Percentiles rank a stretch among this genome's conserved stretches.
phyloP scores from a whole-genome alignment of 2,888 invertebrate genomes.

The Leptinotarsa tumamoca region DNA sequence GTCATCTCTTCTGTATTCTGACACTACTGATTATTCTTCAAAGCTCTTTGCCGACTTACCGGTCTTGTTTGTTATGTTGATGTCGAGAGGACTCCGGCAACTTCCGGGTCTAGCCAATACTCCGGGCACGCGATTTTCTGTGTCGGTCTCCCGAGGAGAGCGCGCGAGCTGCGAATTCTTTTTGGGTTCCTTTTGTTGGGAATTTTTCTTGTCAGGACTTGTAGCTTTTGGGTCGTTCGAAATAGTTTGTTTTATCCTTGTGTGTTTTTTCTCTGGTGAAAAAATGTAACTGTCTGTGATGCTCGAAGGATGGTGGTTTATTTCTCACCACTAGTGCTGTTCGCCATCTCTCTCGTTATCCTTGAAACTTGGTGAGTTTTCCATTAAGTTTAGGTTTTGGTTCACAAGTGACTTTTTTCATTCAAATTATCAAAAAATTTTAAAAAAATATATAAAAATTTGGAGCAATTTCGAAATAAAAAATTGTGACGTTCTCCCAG shows the following conservation, averaged over 20 bases:
- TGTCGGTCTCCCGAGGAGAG: constrained; percentile 19
- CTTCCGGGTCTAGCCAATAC: constrained; percentile 54
- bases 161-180: constrained; percentile 1
- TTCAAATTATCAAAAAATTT: too few relatives aligned
- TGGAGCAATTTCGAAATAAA: too few relatives aligned
- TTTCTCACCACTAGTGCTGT: constrained; percentile 44
- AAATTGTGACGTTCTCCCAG: too few relatives aligned
- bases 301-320: constrained; percentile 48
- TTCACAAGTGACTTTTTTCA: too few relatives aligned
- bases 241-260: not conserved
- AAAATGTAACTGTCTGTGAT: constrained; percentile 42
- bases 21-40: constrained; percentile 60
- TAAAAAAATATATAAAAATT: too few relatives aligned
- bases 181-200: constrained; percentile 19
- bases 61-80: constrained; percentile 55
- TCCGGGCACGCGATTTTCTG: constrained; percentile 35
- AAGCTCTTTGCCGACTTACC: constrained; percentile 55
- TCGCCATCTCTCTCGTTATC: constrained; percentile 41
- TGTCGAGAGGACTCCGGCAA: constrained; percentile 49
- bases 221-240: not conserved
- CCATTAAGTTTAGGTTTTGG: too few relatives aligned
- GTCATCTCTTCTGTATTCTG: constrained; percentile 54
- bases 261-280: constrained; percentile 26
- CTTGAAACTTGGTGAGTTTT: constrained; percentile 48
- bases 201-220: not conserved